phyloP scores from a whole-genome alignment of 2,113 vertebrate species.

The Aegypius monachus region DNA sequence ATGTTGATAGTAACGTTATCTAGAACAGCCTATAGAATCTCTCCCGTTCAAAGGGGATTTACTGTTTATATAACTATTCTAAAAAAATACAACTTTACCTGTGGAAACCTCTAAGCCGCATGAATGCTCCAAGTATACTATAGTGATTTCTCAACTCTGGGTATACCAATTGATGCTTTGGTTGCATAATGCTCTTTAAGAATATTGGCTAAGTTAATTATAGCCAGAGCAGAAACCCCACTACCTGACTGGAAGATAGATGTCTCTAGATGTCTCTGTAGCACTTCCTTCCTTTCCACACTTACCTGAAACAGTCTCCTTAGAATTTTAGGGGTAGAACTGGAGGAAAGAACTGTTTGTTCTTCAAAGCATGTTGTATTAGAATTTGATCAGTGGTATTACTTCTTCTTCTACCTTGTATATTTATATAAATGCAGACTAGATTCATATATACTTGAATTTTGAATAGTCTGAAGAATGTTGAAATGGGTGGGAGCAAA shows the following conservation, averaged over 20 bases:
- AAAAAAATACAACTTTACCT: background rate
- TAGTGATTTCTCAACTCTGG: background rate
- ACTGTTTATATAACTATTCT: background rate
- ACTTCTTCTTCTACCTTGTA: background rate
- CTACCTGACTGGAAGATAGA: background rate
- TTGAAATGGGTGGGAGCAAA: conserved; percentile 40
- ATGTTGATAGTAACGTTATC: background rate
- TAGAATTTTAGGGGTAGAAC: background rate
- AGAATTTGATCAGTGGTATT: background rate
- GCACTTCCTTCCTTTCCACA: background rate
- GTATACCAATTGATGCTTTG: background rate
- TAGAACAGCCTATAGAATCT: background rate
- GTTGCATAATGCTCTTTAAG: background rate
- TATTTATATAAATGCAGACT: background rate
- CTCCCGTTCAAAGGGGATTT: background rate
- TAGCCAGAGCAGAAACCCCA: background rate
- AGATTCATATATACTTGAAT: background rate
- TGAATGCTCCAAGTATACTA: background rate
- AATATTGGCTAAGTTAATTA: background rate
- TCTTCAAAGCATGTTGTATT: background rate
- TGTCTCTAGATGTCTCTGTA: background rate
- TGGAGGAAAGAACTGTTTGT: background rate
- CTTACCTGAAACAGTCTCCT: background rate
- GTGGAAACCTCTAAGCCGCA: background rate
- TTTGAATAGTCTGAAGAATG: conserved; percentile 34